Conservation (phyloP, 1,140 invertebrate genomes). For the Drosophila mojavensis region DNA sequence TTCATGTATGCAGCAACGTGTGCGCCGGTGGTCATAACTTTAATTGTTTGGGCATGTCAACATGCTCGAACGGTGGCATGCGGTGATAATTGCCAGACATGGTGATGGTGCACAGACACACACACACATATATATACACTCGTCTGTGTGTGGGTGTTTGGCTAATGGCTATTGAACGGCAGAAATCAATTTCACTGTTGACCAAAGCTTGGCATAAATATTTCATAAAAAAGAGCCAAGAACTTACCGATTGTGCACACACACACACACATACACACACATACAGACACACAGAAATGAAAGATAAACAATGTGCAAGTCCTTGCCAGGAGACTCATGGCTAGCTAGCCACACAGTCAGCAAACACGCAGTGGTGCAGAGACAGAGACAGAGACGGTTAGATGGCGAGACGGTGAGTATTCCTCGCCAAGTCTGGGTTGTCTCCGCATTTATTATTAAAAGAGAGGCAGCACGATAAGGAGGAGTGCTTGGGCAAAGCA, state of each 20-base stretch:
- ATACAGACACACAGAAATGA: conserved; percentile 33
- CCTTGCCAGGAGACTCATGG: conserved; percentile 17
- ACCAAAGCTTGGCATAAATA: conserved; percentile 71
- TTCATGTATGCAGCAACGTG: not conserved
- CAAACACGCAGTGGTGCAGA: not conserved
- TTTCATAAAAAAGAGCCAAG: conserved; percentile 56
- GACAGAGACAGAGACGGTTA: not conserved
- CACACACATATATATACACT: conserved; percentile 8
- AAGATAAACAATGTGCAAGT: conserved; percentile 62
- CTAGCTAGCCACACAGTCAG: conserved; percentile 8
- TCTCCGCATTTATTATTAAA: conserved; percentile 65
- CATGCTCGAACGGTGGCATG: not conserved
- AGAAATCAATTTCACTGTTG: conserved; percentile 80
- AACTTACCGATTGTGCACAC: not conserved
- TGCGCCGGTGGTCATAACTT: not conserved
- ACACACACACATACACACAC: not conserved
- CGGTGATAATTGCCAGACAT: conserved; percentile 35
- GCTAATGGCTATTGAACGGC: conserved; percentile 19
- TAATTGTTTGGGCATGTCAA: conserved; percentile 43
- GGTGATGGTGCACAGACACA: conserved; percentile 25
- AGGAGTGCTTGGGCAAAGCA: conserved; percentile 20
- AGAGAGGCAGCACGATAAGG: not conserved
- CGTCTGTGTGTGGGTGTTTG: not conserved
- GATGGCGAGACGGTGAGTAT: not conserved
- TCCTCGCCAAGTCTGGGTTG: conserved; percentile 15